Base-by-base conservation (phyloP, 2,888 invertebrate genomes). In the Cataglyphis livida region DNA sequence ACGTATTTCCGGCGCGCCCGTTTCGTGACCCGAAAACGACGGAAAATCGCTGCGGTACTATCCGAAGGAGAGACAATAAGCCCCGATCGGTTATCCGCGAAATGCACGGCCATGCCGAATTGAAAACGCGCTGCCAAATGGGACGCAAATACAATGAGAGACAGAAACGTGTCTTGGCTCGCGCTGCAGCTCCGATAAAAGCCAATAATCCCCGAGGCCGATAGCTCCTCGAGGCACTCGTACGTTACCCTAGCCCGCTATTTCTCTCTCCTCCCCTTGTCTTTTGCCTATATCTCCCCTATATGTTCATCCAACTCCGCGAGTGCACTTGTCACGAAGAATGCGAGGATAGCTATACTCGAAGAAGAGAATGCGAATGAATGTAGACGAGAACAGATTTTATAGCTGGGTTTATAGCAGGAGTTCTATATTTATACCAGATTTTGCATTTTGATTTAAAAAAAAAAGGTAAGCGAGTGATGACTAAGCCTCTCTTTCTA, bases 91-190 rank as follows among this genome's bases (percentile, higher is more conserved):
- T 86, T 87, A 91, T 90, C 89, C 84, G 78, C 85, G 88, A 90
- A 90, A 91, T 91, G 88, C 90, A 88, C 82, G 86, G 81, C 21
- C 57, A 89, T 82, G 87, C 74, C 87, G 90, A 91, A 93, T 93
- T 91, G 93, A 91, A 92, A 91, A 85, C 88, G 71, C 90, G 71
- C 87, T 92, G 92, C 92, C 92, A 92, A 92, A 92, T 92, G 91
- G 92, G 91, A 93, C 91, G 93, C 92, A 90, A 92, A 90, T 91
- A 91, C 92, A 91, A 91, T 90, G 91, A 90, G 88, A 78, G 73
- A 84, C 74, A 84, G 76, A 78, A 78, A 86, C 84, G 87, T 83
- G 87, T 87, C 91, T 93, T 92, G 93, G 92, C 93, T 89, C 89
- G 89, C 89, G 90, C 86, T 89, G n/a, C 54, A 85, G 84, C 90